These are phyloP conservation scores for Pongo pygmaeus DNA, from an alignment of 2,113 vertebrate genomes.

Conservation along the genomic window DNA sequence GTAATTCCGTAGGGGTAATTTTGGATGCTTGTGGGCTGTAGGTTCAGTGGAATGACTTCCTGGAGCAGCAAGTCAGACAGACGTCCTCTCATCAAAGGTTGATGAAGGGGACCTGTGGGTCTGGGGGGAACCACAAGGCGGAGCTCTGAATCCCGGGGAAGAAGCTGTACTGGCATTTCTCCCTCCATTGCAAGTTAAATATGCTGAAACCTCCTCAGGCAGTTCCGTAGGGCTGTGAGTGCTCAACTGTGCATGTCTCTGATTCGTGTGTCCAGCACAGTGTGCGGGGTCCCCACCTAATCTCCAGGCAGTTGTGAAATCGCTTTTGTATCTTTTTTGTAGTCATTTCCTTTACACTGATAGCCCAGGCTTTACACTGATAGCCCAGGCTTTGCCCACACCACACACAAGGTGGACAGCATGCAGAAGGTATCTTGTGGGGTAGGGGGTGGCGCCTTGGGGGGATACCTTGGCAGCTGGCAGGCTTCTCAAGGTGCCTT, in stretches of 20 bases:
- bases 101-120: background rate
- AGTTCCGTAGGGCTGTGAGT: background rate
- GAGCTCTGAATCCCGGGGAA: background rate
- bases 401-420: background rate
- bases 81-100: background rate
- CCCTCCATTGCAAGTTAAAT: background rate
- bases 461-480: background rate
- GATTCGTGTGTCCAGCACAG: too few species aligned
- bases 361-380: background rate
- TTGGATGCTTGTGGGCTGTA: background rate
- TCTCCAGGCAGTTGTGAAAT: background rate
- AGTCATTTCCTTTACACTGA: background rate
- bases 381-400: background rate
- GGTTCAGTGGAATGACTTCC: background rate
- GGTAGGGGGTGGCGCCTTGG: background rate
- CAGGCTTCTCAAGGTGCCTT: background rate
- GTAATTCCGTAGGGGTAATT: background rate
- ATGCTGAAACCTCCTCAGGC: background rate
- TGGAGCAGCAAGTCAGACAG: background rate
- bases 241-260: background rate
- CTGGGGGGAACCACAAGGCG: background rate
- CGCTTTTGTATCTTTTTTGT: background rate
- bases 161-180: background rate
- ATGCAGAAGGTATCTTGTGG: background rate
- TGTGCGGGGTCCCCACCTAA: background rate